Conservation (phyloP, 1,140 invertebrate species). For the Heliconius congener region DNA sequence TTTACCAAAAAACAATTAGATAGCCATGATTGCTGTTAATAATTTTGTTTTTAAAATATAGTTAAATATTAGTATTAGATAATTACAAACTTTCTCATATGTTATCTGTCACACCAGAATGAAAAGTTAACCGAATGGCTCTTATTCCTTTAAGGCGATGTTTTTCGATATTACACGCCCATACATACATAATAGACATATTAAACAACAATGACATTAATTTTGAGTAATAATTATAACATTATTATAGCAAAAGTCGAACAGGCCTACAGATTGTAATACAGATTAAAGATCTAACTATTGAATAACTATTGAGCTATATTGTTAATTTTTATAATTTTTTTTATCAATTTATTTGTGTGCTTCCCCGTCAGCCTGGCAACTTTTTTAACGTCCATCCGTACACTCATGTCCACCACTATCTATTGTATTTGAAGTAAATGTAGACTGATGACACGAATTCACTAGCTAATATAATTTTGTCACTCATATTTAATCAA, state of each 20-base stretch:
- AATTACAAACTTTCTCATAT: too few species aligned
- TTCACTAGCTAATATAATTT: conserved; percentile 8
- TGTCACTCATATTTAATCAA: not conserved
- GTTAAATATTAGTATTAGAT: too few species aligned
- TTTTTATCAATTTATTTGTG: conserved; percentile 35
- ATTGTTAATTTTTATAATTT: conserved; percentile 23
- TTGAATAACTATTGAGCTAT: conserved; percentile 37
- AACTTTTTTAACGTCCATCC: conserved; percentile 71
- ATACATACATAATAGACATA: too few species aligned
- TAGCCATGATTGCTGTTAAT: too few species aligned
- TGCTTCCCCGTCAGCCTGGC: conserved; percentile 76
- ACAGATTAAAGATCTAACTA: conserved; percentile 52
- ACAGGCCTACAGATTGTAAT: conserved; percentile 49
- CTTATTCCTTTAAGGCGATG: too few species aligned
- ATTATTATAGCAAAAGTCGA: not conserved
- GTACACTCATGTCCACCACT: conserved; percentile 65
- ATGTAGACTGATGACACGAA: conserved; percentile 46
- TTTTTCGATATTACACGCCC: too few species aligned
- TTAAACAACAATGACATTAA: not conserved
- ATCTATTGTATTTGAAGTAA: conserved; percentile 63
- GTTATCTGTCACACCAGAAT: too few species aligned
- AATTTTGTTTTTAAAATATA: too few species aligned
- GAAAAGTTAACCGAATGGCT: too few species aligned
- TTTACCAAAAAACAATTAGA: too few species aligned
- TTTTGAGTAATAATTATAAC: not conserved